phyloP scores from a whole-genome alignment of 2,797 vertebrate genomes.

The Columba guinea region DNA sequence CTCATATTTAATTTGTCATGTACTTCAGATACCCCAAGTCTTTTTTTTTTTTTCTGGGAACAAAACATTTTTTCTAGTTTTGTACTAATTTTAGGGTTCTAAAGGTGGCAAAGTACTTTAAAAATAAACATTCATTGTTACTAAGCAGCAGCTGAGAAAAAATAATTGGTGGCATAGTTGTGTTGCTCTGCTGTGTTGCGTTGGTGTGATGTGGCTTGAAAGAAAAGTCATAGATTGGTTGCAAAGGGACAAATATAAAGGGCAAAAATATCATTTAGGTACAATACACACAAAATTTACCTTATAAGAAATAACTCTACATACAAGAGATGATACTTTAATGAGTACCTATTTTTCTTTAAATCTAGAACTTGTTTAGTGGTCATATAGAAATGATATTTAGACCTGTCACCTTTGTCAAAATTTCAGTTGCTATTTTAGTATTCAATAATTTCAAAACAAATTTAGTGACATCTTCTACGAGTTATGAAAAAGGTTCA shows the following conservation, averaged over 20 bases:
- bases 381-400: not conserved
- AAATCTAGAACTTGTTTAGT: not conserved
- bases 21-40: not conserved
- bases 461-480: not conserved
- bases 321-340: not conserved
- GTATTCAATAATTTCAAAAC: not conserved
- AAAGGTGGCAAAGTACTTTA: not conserved
- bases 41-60: not conserved
- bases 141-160: not conserved
- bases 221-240: not conserved
- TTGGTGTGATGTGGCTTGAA: not conserved
- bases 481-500: not conserved
- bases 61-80: not conserved
- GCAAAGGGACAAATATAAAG: not conserved
- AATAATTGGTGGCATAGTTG: not conserved
- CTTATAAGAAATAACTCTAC: not conserved
- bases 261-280: not conserved
- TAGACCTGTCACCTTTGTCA: not conserved
- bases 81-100: slow-evolving; percentile 6
- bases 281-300: not conserved
- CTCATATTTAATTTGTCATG: not conserved
- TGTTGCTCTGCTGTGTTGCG: not conserved
- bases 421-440: not conserved
- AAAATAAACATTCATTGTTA: slow-evolving; percentile 31
- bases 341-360: not conserved